Evolutionary conservation across 2,113 vertebrate genomes (phyloP).

Genomic region (Zosterops japonicus): DNA sequence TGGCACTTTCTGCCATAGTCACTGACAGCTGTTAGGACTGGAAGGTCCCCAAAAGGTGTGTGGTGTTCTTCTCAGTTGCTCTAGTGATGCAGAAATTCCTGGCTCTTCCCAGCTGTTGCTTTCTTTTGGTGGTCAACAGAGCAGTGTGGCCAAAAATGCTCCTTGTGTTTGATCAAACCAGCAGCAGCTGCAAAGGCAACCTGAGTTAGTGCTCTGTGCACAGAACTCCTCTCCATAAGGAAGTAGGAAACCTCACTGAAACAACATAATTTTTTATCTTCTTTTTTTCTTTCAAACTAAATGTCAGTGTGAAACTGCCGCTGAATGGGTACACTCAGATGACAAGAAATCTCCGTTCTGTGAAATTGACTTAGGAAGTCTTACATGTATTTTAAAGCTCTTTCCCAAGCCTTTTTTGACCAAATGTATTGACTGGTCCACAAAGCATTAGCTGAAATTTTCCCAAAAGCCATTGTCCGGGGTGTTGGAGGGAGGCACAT

Average conservation of each 20-base stretch:
- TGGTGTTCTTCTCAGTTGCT: not conserved
- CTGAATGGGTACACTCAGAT: not conserved
- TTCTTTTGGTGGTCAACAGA: not conserved
- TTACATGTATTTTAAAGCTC: not conserved
- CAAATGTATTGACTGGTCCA: not conserved
- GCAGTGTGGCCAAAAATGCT: not conserved
- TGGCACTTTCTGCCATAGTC: not conserved
- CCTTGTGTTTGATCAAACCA: not conserved
- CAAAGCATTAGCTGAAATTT: not conserved
- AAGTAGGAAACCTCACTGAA: constrained; percentile 53
- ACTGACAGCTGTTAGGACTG: not conserved
- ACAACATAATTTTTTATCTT: not conserved
- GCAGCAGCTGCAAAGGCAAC: constrained; percentile 2
- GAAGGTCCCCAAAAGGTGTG: not conserved
- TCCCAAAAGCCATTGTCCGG: not conserved
- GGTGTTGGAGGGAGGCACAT: not conserved
- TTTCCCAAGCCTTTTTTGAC: not conserved
- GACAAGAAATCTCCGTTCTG: not conserved
- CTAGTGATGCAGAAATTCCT: not conserved
- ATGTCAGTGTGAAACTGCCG: constrained; percentile 25
- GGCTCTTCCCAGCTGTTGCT: not conserved
- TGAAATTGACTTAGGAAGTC: not conserved
- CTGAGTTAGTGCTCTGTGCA: not conserved
- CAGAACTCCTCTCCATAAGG: constrained; percentile 15
- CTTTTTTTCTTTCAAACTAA: not conserved